Evolutionary conservation across 2,797 vertebrate species (phyloP), one percentile per base, ranked within the genome.

Genomic region (Alcedo quadribrachys): DNA sequence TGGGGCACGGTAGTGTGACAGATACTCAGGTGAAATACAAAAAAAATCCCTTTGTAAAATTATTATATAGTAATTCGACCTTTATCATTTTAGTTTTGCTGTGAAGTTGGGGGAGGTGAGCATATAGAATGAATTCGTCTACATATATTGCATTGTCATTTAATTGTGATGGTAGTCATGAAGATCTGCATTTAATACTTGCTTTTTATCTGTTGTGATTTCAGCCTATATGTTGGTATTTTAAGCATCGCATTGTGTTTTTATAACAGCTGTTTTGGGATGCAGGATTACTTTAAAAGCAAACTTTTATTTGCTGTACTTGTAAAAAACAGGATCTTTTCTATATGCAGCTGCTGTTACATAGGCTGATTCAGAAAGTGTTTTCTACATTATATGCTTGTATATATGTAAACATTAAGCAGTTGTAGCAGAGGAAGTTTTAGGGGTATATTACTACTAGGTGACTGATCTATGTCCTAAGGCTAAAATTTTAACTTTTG

Each of bases 401-500:
- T 87, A 8, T 51, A 9, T 12, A 22, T 15, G 70, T 16, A 78
- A 83, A 4, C 33, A 54, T 71, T 69, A 85, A 75, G 33, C 42
- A 27, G 14, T 86, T 92, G 53, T 70, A 86, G 60, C 54, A 85
- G 65, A 68, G 50, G 43, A 78, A 42, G 46, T 68, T 90, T 61
- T 70, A 12, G 53, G 28, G 43, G 20, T 42, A 3, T 62, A 8
- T 85, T 91, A 28, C 37, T 82, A 51, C 42, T 85, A 27, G 30
- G 24, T 93, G 35, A 43, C 68, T 69, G 8, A 12, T 63, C 43
- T 35, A 17, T 79, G 60, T 71, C 46, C 20, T 85, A 95, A 94
- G 60, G 80, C 75, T 96, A 85, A 95, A 92, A 83, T 48, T 30
- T 81, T 95, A 74, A 93, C 68, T 92, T 96, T 97, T 94, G 96